Evolutionary conservation across 2,113 vertebrate genomes (phyloP).

Genomic region (Excalfactoria chinensis): DNA sequence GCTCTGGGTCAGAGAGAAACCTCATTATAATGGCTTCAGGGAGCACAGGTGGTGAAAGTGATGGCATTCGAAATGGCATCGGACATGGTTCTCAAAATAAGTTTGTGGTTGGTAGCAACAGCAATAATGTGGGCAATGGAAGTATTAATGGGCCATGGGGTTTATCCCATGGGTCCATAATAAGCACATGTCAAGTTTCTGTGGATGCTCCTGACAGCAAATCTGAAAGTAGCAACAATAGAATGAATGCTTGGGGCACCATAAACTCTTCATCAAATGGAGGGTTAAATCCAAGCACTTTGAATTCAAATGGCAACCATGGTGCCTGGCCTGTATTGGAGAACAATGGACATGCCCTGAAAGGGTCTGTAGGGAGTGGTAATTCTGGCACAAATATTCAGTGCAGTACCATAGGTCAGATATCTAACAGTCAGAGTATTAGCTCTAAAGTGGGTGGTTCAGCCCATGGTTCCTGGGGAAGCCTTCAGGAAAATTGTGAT

Average conservation of each 20-base stretch:
- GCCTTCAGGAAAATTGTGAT: constrained; percentile 87
- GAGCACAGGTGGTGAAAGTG: constrained; percentile 83
- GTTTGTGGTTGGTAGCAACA: constrained; percentile 86
- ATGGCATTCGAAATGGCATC: constrained; percentile 86
- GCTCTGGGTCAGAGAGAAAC: constrained; percentile 91
- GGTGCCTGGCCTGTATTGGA: constrained; percentile 93
- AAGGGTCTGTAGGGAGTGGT: constrained; percentile 85
- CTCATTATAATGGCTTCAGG: constrained; percentile 85
- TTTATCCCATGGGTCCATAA: constrained; percentile 80
- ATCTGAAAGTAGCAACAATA: constrained; percentile 84
- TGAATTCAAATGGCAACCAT: constrained; percentile 95
- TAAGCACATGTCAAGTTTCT: constrained; percentile 89
- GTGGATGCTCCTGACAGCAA: constrained; percentile 85
- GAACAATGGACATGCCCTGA: constrained; percentile 88
- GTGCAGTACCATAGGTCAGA: constrained; percentile 87
- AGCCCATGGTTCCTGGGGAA: constrained; percentile 88
- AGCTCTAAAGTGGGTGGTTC: constrained; percentile 86
- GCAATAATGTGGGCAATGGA: constrained; percentile 93
- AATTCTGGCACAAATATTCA: constrained; percentile 84
- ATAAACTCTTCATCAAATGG: constrained; percentile 89
- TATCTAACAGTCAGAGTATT: constrained; percentile 86
- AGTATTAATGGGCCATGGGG: constrained; percentile 85
- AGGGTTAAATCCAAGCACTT: constrained; percentile 95
- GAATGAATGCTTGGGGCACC: constrained; percentile 87
- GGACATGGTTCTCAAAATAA: constrained; percentile 84